Conservation (phyloP, 1,140 invertebrate genomes). For the Drosophila quadrilineata region DNA sequence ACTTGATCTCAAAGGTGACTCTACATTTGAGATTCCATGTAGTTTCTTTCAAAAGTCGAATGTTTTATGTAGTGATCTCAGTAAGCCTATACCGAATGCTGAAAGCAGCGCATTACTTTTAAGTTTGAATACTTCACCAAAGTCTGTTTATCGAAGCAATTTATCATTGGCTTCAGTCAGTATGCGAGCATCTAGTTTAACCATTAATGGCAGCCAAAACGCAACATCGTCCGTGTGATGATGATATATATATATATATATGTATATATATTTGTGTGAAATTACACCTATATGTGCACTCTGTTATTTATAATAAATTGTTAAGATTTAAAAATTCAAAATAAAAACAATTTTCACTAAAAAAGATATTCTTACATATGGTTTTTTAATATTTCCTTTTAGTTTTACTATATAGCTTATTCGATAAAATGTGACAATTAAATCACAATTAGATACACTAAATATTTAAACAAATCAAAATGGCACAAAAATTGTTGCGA, state of each 20-base stretch:
- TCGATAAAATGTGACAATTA: too few relatives aligned
- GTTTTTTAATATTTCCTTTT: too few relatives aligned
- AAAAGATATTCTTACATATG: too few relatives aligned
- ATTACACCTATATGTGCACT: too few relatives aligned
- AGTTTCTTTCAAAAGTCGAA: not conserved
- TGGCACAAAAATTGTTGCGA: too few relatives aligned
- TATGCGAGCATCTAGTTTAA: slow-evolving; percentile 73
- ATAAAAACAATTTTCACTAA: too few relatives aligned
- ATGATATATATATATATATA: not conserved
- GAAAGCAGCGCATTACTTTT: slow-evolving; percentile 45
- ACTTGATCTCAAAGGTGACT: slow-evolving; percentile 30
- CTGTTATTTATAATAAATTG: too few relatives aligned
- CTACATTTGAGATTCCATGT: not conserved
- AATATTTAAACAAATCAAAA: too few relatives aligned
- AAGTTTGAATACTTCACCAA: slow-evolving; percentile 38
- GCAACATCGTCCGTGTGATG: slow-evolving; percentile 74
- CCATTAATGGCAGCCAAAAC: slow-evolving; percentile 69
- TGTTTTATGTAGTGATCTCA: slow-evolving; percentile 40
- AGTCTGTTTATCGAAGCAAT: slow-evolving; percentile 67
- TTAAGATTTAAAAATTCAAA: too few relatives aligned
- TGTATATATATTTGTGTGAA: not conserved
- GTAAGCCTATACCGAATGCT: slow-evolving; percentile 33
- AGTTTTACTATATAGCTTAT: too few relatives aligned
- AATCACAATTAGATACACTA: too few relatives aligned
- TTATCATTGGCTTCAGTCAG: slow-evolving; percentile 73